A percentile compares a stretch with the other conserved stretches of the same genome.
Conservation (phyloP, 2,797 vertebrate genomes). For the Falco columbarius region DNA sequence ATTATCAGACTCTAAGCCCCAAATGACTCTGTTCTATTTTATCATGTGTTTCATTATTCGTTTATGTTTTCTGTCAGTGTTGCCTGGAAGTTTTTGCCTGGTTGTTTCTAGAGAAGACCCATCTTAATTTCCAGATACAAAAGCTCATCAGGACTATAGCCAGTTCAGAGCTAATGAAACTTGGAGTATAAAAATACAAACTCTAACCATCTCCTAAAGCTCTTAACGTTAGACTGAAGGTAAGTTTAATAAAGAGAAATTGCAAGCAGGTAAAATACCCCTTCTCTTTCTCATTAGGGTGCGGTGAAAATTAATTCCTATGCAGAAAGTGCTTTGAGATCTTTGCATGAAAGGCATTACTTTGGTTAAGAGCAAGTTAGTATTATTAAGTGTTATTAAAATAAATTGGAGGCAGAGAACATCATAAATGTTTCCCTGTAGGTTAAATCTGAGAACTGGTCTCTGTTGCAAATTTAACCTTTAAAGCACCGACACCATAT, state of each 20-base stretch:
- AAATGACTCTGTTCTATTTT: neutral
- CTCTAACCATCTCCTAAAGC: neutral
- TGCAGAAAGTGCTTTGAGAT: slow-evolving; percentile 50
- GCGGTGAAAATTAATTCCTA: slow-evolving; percentile 37
- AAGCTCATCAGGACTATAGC: neutral
- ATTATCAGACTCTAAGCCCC: neutral
- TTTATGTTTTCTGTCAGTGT: neutral
- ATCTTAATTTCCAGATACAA: neutral
- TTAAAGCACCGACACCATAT: neutral
- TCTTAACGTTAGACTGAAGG: neutral
- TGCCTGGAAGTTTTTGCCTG: neutral
- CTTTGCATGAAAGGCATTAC: slow-evolving; percentile 49
- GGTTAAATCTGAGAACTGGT: slow-evolving; percentile 40
- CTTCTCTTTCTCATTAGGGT: slow-evolving; percentile 45
- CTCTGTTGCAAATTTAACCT: slow-evolving; percentile 48
- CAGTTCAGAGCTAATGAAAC: neutral
- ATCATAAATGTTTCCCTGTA: slow-evolving; percentile 58
- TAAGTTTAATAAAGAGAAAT: neutral
- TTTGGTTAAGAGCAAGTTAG: slow-evolving; percentile 39
- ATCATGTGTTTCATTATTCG: neutral
- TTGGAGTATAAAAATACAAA: neutral
- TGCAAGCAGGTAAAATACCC: slow-evolving; percentile 41
- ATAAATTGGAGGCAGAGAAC: slow-evolving; percentile 67
- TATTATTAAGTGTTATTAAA: slow-evolving; percentile 75
- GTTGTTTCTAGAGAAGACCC: neutral